Base-by-base conservation (phyloP, 2,797 vertebrate species). In the Streptopelia turtur region DNA sequence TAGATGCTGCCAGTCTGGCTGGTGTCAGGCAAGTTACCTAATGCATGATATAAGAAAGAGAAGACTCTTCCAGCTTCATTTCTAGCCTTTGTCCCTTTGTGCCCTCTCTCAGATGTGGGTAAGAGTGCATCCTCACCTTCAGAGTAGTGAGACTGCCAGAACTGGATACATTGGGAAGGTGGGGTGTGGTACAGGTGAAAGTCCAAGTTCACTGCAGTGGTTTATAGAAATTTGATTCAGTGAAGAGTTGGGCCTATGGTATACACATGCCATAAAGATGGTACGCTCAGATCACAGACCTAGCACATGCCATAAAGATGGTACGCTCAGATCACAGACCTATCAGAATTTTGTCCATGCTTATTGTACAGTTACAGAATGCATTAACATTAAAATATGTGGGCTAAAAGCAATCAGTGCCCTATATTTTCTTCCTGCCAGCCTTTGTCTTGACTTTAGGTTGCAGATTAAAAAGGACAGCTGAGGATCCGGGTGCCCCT, bases 381-480 rank as follows among this genome's bases (percentile, higher is more conserved):
- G 11, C 37, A 59, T 83, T 94, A 61, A 16, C 61, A 33, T 89
- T 83, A 76, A 91, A 83, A n/a, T 84, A 81, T 1, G 6, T 49
- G 59, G 52, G 77, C 39, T 92, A 81, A 86, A 95, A 90, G n/a
- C 63, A 74, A 33, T 28, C 45, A 70, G 21, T 82, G 76, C 94
- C 66, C 72, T 77, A 16, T 61, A 59, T 91, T 95, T 66, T 87
- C 60, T 43, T 92, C 47, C 74, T 93, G 71, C 60, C 90, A 95
- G 60, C 59, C 56, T 83, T 84, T 94, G 43, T 88, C 92, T 93
- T 81, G 75, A 85, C 89, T 86, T 70, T 35, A 59, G 33, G 31
- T 37, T 88, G 70, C 90, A 50, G 57, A 86, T 95, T 88, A 86
- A 66, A 80, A 94, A 91, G 81, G 92, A 93, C 89, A 94, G 66